These are phyloP conservation scores for Alloplasta piceator DNA, from an alignment of 2,888 invertebrate genomes.

Conservation along the genomic window DNA sequence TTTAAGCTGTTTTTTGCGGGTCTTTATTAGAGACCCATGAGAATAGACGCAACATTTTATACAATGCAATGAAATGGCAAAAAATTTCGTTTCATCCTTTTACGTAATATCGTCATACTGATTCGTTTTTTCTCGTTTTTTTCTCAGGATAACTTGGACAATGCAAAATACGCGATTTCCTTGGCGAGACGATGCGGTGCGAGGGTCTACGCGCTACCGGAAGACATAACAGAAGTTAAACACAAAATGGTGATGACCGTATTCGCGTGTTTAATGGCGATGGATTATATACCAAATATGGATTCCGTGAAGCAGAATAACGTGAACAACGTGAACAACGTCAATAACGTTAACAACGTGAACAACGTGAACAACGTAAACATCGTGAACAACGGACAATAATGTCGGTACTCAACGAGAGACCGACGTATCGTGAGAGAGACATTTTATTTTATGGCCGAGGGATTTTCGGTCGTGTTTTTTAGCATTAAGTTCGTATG, in stretches of 20 bases:
- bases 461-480: background rate
- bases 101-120: too few species aligned
- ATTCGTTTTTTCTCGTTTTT: background rate
- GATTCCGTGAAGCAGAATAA: conserved; percentile 84
- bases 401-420: conserved; percentile 67
- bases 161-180: conserved; percentile 99
- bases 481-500: background rate
- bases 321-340: conserved; percentile 73
- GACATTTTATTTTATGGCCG: background rate
- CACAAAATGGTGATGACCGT: conserved; percentile 99
- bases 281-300: conserved; percentile 97
- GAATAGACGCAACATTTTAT: too few species aligned
- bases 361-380: conserved; percentile 63
- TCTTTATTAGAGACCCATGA: too few species aligned
- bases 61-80: too few species aligned
- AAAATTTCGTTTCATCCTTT: too few species aligned
- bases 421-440: background rate
- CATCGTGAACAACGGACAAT: conserved; percentile 70
- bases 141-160: conserved; percentile 94
- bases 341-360: conserved; percentile 64
- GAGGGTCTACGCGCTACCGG: conserved; percentile 98
- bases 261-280: conserved; percentile 99
- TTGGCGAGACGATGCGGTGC: conserved; percentile 99
- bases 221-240: conserved; percentile 99
- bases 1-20: too few species aligned